phyloP scores from a whole-genome alignment of 2,888 invertebrate species.

The Drosophila mimica region DNA sequence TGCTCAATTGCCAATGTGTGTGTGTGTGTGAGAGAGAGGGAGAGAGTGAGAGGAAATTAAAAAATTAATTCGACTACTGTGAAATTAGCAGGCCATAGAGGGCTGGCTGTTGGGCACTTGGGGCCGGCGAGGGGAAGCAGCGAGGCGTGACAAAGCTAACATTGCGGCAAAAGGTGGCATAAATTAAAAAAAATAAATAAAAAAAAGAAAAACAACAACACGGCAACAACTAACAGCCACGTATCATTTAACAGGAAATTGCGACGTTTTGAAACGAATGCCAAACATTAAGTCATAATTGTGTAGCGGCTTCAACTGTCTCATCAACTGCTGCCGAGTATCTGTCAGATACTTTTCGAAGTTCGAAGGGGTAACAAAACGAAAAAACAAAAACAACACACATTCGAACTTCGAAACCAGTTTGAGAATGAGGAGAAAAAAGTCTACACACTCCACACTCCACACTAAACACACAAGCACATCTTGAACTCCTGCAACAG shows the following conservation, averaged over 20 bases:
- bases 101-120: constrained; percentile 1
- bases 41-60: constrained; percentile 51
- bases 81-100: constrained; percentile 69
- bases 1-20: not conserved
- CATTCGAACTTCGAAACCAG: constrained; percentile 71
- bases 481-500: constrained; percentile 30
- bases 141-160: constrained; percentile 78
- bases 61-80: constrained; percentile 64
- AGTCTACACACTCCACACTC: constrained; percentile 46
- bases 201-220: constrained; percentile 28
- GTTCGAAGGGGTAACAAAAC: constrained; percentile 54
- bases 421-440: constrained; percentile 57
- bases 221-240: constrained; percentile 33
- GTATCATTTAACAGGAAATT: constrained; percentile 80
- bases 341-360: constrained; percentile 75
- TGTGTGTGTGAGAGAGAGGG: not conserved
- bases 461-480: constrained; percentile 13
- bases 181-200: constrained; percentile 52
- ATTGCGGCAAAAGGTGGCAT: constrained; percentile 77
- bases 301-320: constrained; percentile 38
- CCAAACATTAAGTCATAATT: constrained; percentile 78
- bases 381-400: constrained; percentile 8
- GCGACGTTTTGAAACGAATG: constrained; percentile 64
- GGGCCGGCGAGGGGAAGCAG: constrained; percentile 21
- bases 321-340: constrained; percentile 30